A percentile compares a stretch with the other conserved stretches of the same genome.
phyloP scores from a whole-genome alignment of 2,113 vertebrate species.

The Helogale parvula region DNA sequence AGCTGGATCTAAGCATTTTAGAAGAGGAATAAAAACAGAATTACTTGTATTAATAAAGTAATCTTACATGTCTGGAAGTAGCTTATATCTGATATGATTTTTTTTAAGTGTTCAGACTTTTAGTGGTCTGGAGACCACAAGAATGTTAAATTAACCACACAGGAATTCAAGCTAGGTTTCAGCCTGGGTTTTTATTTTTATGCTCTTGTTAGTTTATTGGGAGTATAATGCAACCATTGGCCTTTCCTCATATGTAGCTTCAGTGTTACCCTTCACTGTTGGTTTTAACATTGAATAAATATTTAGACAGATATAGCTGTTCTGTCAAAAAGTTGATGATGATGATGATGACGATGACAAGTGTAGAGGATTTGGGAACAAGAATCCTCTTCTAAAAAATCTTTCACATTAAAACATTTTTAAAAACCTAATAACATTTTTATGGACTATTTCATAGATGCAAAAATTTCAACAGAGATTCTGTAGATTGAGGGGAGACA shows the following conservation, averaged over 20 bases:
- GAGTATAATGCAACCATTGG: background rate
- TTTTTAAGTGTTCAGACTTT: background rate
- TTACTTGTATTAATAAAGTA: background rate
- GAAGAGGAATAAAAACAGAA: conserved; percentile 4
- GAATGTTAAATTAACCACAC: background rate
- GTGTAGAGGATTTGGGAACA: background rate
- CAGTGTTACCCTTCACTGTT: background rate
- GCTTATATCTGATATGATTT: background rate
- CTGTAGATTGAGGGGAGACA: background rate
- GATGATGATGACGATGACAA: background rate
- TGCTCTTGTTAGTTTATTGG: background rate
- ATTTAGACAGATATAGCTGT: background rate
- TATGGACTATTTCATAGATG: background rate
- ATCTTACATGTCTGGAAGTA: background rate
- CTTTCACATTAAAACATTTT: background rate
- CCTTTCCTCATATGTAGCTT: background rate
- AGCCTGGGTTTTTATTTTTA: background rate
- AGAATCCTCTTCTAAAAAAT: background rate
- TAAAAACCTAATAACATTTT: background rate
- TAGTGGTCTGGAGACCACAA: background rate
- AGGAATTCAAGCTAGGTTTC: background rate
- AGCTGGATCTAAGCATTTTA: background rate
- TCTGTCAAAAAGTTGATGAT: background rate
- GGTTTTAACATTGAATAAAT: background rate
- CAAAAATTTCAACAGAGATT: background rate